Evolutionary conservation across 2,113 vertebrate species (phyloP), one percentile per base, ranked within the genome.

Genomic region (Lampris megalopsis): DNA sequence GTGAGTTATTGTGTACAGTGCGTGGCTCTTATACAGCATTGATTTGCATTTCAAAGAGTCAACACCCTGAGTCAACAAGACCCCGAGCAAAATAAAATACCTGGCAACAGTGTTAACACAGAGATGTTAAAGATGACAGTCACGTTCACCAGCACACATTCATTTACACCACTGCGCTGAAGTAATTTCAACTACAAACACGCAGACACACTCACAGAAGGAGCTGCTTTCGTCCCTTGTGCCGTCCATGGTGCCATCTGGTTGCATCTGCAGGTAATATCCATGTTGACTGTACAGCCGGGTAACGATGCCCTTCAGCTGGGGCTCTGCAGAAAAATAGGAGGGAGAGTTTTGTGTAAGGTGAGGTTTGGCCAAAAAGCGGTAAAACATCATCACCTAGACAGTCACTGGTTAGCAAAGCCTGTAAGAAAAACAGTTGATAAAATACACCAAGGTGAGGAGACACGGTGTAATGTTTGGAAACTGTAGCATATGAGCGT

Each of bases 231-330:
- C 95, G 60, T 95, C 94, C 84, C 94, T 92, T 58, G 96, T 96
- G 73, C 96, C 95, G 70, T 96, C 95, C 79, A 97, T 92, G 57
- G 92, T 94, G 67, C 97, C 96, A 5, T 96, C 96, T 0, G 95
- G 95, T 81, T 94, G 95, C 71, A 96, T 95, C 90, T 96, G 96
- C 80, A 97, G 95, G 89, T 96, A 97, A 85, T 93, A 97, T 59
- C 97, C 96, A 42, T 96, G 95, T 75, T 95, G 92, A 88, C 95
- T 96, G 94, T 95, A 95, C 54, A 97, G 92, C 45, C 95, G 94
- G 48, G 95, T 96, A 73, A 97, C 94, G 5, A 97, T 96, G 83
- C 97, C 97, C 91, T 96, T 97, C 86, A 97, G 91, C 91, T 96
- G 96, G 63, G 96, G 96, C 77, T 97, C 97, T 96, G 90, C 71